A percentile compares a stretch with the other conserved stretches of the same genome.
phyloP scores from a whole-genome alignment of 2,113 vertebrate species.

The Lasiurus cinereus region DNA sequence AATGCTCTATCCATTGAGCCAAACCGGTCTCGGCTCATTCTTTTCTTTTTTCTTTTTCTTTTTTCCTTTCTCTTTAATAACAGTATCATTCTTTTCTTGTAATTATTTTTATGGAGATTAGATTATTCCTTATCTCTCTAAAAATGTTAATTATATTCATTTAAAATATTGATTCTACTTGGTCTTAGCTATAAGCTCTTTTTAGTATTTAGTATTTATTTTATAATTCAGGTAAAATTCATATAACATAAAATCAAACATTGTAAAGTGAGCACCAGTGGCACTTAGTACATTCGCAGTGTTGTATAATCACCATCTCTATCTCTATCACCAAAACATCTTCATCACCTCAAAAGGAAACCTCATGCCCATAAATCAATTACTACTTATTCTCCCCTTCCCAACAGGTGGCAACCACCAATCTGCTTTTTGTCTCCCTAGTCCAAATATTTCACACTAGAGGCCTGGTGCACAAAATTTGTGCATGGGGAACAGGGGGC shows the following conservation, averaged over 20 bases:
- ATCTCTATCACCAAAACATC: neutral
- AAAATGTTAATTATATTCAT: neutral
- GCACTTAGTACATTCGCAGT: neutral
- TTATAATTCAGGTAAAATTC: neutral
- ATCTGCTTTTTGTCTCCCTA: neutral
- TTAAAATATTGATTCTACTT: neutral
- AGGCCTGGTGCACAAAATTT: no score
- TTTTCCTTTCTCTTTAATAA: no score
- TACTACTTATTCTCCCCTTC: neutral
- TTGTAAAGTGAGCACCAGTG: neutral
- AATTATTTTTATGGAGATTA: neutral
- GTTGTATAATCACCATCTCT: neutral
- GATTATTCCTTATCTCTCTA: neutral
- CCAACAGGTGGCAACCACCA: neutral
- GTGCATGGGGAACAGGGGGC: no score
- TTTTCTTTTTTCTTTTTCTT: no score
- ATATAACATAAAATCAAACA: neutral
- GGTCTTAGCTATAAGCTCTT: neutral
- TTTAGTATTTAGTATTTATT: neutral
- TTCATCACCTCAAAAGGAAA: neutral
- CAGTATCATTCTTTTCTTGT: neutral
- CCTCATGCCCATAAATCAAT: neutral
- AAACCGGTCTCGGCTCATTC: no score
- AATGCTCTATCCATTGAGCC: no score
- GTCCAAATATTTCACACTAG: neutral